phyloP scores from a whole-genome alignment of 1,140 invertebrate genomes.

The Paralvinella palmiformis region DNA sequence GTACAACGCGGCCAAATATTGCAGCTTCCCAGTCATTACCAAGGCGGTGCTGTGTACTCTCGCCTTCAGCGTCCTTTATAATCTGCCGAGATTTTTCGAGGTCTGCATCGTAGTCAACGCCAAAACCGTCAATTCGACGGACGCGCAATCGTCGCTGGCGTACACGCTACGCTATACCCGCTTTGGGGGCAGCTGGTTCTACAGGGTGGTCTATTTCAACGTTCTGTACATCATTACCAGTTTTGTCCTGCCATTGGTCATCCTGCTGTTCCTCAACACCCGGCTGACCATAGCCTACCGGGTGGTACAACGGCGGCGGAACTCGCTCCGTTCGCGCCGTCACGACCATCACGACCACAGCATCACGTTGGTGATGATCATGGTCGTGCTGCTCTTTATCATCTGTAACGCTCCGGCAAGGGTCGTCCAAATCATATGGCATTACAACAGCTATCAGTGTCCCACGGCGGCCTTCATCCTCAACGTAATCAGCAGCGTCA shows the following conservation, averaged over 20 bases:
- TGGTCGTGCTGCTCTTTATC: background rate
- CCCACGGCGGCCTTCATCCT: constrained; percentile 4
- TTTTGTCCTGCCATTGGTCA: constrained; percentile 10
- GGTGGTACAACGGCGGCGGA: background rate
- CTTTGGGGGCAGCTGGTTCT: background rate
- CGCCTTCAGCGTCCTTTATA: constrained; percentile 5
- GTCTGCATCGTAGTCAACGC: background rate
- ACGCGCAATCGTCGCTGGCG: background rate
- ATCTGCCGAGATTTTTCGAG: constrained; percentile 12
- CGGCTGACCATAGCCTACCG: constrained; percentile 5
- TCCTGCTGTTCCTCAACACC: constrained; percentile 3
- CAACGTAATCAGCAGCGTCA: background rate
- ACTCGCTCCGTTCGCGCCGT: background rate
- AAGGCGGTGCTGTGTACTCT: background rate
- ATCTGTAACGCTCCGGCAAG: constrained; percentile 1
- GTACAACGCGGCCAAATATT: constrained; percentile 1
- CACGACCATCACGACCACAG: background rate
- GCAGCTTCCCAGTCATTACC: background rate
- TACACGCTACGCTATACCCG: background rate
- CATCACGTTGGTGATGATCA: constrained; percentile 12
- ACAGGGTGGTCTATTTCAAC: constrained; percentile 3
- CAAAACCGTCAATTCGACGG: no score
- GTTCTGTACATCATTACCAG: background rate
- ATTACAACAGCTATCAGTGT: background rate
- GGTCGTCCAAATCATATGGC: constrained; percentile 4